Conservation (phyloP, 2,797 vertebrate species). For the Pipistrellus kuhlii region DNA sequence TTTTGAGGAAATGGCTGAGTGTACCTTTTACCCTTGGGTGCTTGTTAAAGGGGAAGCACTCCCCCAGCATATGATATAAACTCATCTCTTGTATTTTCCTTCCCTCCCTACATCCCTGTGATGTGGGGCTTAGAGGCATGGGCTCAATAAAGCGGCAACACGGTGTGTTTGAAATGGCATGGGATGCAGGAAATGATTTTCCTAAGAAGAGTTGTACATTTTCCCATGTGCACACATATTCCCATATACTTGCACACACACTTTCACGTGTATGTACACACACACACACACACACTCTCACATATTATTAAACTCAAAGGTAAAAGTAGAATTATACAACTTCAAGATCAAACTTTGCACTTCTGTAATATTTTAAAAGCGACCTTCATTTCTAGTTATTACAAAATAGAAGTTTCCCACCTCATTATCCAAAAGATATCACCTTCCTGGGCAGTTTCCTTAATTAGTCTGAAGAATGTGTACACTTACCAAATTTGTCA, state of each 20-base stretch:
- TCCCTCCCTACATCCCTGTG: neutral
- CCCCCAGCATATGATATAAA: neutral
- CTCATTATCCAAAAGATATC: neutral
- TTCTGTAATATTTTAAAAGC: conserved; percentile 4
- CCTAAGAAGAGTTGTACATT: neutral
- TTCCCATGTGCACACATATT: neutral
- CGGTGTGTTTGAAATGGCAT: no score
- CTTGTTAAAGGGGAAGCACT: neutral
- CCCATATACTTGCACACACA: neutral
- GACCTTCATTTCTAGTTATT: neutral
- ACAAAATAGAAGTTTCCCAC: neutral
- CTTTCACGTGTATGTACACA: neutral
- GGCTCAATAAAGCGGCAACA: neutral
- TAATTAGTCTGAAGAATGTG: neutral
- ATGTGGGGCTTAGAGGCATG: neutral
- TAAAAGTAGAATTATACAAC: neutral
- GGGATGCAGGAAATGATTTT: neutral
- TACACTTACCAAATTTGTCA: conserved; percentile 93
- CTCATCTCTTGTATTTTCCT: neutral
- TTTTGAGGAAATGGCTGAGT: neutral
- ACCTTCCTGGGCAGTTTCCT: neutral
- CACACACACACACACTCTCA: neutral
- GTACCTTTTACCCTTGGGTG: neutral
- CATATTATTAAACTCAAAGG: neutral
- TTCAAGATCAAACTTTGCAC: neutral